A percentile compares a stretch with the other conserved stretches of the same genome.
phyloP scores from a whole-genome alignment of 2,797 vertebrate species.

The Eulemur coronatus region DNA sequence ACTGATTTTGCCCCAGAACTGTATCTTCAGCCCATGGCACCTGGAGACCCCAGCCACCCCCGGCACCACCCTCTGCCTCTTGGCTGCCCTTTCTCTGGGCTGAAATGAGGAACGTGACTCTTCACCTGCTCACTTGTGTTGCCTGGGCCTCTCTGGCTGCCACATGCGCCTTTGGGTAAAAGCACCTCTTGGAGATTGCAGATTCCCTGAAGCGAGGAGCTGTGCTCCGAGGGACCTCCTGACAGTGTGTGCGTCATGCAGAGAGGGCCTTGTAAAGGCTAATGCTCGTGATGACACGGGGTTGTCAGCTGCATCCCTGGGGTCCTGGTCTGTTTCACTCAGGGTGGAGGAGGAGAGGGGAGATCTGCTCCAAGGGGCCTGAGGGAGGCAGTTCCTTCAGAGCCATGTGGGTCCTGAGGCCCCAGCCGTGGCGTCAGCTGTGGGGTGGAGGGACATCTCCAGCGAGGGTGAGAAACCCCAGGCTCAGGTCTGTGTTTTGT shows the following conservation, averaged over 20 bases:
- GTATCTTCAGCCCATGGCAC: background rate
- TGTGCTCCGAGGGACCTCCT: background rate
- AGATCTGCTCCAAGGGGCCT: too few species aligned
- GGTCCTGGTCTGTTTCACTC: background rate
- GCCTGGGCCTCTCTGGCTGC: background rate
- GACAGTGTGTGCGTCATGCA: background rate
- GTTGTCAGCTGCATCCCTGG: background rate
- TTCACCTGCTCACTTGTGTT: background rate
- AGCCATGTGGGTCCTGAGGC: background rate
- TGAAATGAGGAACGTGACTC: background rate
- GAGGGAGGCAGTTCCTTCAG: background rate
- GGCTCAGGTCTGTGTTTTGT: background rate
- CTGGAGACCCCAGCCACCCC: background rate
- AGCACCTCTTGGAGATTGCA: background rate
- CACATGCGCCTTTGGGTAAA: background rate
- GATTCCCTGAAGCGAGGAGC: background rate
- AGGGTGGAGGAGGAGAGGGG: background rate
- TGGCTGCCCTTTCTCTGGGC: background rate
- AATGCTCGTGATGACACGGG: background rate
- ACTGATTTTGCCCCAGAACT: background rate
- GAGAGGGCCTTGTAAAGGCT: background rate
- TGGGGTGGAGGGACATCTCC: background rate
- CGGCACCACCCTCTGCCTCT: background rate
- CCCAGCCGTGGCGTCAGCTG: background rate
- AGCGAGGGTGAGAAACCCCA: background rate